Evolutionary conservation across 2,797 vertebrate genomes (phyloP), one percentile per base, ranked within the genome.

Genomic region (Caiman crocodilus): DNA sequence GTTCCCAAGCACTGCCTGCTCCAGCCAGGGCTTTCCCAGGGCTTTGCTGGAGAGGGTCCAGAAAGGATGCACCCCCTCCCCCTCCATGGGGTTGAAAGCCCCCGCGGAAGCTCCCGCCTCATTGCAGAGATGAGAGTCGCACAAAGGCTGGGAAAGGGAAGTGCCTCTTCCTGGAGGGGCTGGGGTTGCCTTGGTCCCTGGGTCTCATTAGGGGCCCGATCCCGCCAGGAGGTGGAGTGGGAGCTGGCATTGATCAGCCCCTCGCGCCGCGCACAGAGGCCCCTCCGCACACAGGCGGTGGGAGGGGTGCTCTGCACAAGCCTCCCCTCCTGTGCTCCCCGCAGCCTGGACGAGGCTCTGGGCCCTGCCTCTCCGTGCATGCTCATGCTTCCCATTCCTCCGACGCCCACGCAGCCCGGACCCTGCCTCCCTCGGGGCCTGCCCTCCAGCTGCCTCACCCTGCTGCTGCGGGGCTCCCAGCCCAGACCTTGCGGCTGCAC

Each of bases 371-470:
- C 71, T 75, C 84, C n/a, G 35, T 85, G 42, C 58, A 18, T 67
- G 82, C 60, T 69, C 35, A 6, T 84, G 87, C 77, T 61, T 30
- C 88, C 75, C 58, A 56, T 83, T 90, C 74, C 32, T 76, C 28
- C 61, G 76, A 90, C 71, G 69, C 65, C 58, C 76, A 67, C 6
- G 1, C 74, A 84, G 79, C 26, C 61, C 56, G 13, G 76, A 85
- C 30, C 60, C 57, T 75, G 82, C n/a, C 58, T 30, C 58, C 64
- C 76, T 71, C 82, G 73, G 30, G 73, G 87, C 74, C 12, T 81
- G 55, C 60, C 42, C 11, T 50, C 42, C 1, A 58, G 5, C 1
- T 4, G 7, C 23, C 32, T 9, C 32, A 20, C 59, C 20, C 28
- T 0, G 3, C 21, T 1, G 55, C 1, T 0, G 59, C 56, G 69